These are phyloP conservation scores for Apeltes quadracus DNA, from an alignment of 2,113 vertebrate genomes.

Conservation along the genomic window DNA sequence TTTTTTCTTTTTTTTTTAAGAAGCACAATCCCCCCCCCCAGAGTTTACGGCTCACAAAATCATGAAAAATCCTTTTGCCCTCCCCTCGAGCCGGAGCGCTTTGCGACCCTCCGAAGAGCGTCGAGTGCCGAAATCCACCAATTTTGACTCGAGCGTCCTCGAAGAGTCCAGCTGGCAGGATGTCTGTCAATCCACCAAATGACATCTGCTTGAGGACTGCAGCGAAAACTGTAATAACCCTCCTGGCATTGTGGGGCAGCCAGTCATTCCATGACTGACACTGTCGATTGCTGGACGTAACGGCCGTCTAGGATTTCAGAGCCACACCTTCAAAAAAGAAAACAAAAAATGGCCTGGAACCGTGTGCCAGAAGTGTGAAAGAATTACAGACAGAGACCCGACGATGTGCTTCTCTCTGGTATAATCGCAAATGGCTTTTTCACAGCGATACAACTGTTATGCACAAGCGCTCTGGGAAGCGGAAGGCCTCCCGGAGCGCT, in stretches of 20 bases:
- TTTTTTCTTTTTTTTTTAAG: conserved; percentile 16
- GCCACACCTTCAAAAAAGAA: background rate
- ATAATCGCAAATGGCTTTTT: background rate
- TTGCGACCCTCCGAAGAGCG: conserved; percentile 34
- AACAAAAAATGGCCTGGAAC: background rate
- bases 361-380: background rate
- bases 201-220: conserved; percentile 3
- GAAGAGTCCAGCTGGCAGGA: conserved; percentile 38
- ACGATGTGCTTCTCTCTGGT: background rate
- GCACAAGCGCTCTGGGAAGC: background rate
- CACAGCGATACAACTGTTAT: background rate
- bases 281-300: background rate
- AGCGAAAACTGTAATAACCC: conserved; percentile 15
- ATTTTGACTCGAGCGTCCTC: conserved; percentile 37
- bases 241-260: background rate
- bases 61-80: conserved; percentile 40
- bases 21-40: conserved; percentile 11
- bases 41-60: conserved; percentile 38
- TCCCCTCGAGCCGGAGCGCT: conserved; percentile 29
- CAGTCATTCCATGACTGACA: background rate
- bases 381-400: too few relatives aligned
- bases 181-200: conserved; percentile 27
- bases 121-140: conserved; percentile 29
- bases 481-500: background rate
- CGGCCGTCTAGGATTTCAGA: background rate